Evolutionary conservation across 2,797 vertebrate species (phyloP).

Genomic region (Parotocinclus haroldoi): DNA sequence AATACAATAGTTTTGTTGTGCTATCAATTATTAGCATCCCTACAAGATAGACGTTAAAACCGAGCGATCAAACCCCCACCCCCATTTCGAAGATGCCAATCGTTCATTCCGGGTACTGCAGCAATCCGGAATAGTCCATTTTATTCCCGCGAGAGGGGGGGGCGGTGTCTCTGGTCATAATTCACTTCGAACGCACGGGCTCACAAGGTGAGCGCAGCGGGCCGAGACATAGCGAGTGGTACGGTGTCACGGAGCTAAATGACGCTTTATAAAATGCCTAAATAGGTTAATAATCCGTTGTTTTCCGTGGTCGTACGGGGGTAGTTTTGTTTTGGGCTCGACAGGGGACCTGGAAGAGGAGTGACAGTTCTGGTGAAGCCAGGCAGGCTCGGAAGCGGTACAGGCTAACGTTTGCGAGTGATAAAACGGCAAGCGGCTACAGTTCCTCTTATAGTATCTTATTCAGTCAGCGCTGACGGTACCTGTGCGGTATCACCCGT

Average conservation of each 20-base stretch:
- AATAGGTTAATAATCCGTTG: not conserved
- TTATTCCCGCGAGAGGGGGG: conserved; percentile 15
- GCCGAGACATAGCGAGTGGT: not conserved
- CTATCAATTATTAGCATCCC: no score
- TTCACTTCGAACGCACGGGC: conserved; percentile 24
- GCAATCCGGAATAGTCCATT: conserved; percentile 66
- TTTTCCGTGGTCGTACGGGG: not conserved
- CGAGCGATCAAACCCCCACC: no score
- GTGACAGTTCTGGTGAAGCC: conserved; percentile 10
- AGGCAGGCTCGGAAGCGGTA: no score
- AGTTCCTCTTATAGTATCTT: no score
- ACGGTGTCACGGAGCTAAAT: not conserved
- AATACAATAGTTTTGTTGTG: no score
- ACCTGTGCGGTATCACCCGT: not conserved
- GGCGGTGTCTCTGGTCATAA: conserved; percentile 13
- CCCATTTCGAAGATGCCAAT: not conserved
- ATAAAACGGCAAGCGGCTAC: no score
- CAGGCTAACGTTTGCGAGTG: no score
- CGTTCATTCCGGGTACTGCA: conserved; percentile 56
- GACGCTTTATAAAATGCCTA: not conserved
- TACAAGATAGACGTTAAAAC: no score
- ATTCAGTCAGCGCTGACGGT: no score
- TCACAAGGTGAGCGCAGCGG: conserved; percentile 20
- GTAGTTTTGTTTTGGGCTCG: not conserved
- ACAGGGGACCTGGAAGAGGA: not conserved